phyloP scores from a whole-genome alignment of 2,113 vertebrate species.

The Onychorhynchus coronatus region DNA sequence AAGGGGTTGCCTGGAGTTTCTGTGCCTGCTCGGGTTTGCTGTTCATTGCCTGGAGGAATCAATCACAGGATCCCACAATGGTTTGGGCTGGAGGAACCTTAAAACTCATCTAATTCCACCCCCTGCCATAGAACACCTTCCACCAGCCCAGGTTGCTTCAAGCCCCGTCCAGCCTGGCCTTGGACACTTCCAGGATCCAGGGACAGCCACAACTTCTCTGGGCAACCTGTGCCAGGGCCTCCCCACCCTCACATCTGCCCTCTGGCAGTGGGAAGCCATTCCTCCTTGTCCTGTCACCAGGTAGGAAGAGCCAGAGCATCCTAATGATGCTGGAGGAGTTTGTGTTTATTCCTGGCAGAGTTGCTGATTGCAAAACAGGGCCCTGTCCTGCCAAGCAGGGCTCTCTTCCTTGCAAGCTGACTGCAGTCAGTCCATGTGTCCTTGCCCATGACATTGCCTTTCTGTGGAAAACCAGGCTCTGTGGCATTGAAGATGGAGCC shows the following conservation, averaged over 20 bases:
- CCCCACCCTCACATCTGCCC: fast-evolving
- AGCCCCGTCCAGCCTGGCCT: fast-evolving
- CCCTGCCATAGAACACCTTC: neutral
- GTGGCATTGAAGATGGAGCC: neutral
- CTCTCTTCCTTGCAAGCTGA: neutral
- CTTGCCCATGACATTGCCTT: fast-evolving
- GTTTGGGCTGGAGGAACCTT: neutral
- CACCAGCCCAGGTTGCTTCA: fast-evolving
- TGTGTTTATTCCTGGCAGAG: neutral
- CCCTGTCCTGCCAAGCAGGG: neutral
- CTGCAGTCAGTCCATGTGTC: neutral
- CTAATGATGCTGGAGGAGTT: neutral
- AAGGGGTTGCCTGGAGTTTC: fast-evolving
- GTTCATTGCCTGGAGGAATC: neutral
- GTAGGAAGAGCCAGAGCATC: neutral
- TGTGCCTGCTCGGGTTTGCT: neutral
- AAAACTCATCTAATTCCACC: fast-evolving
- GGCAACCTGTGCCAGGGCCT: neutral
- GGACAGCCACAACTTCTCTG: neutral
- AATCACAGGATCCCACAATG: too few species aligned
- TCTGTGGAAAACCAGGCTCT: neutral
- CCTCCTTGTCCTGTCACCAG: neutral
- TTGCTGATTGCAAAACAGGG: neutral
- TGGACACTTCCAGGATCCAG: neutral
- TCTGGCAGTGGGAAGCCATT: neutral